Evolutionary conservation across 2,888 invertebrate species (phyloP), one percentile per base, ranked within the genome.

Genomic region (Buathra laborator): DNA sequence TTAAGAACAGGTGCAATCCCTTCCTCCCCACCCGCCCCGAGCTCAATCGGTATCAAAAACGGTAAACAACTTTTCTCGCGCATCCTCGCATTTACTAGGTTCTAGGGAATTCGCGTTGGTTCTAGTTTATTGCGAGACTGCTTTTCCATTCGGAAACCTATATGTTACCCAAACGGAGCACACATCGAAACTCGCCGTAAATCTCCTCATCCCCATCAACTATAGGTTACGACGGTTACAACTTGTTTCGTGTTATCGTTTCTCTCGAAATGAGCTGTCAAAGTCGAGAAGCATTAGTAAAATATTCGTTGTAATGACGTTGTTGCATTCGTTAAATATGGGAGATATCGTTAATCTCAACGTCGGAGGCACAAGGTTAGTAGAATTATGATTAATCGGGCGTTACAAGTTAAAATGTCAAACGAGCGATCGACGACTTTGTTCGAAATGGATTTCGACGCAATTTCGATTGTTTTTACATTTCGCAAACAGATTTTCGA

Each of bases 281-380:
- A 70, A 71, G 44, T 32, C 10, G n/a, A 64, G 37, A 83, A 53
- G 66, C 72, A 56, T 74, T 68, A 67, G 75, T 72, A 6, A 59
- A 48, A 53, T 64, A 48, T 24, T 19, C 19, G 29, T 62, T 80
- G 87, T 76, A 80, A 94, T 94, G 94, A 92, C 94, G 81, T 84
- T 90, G 59, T 93, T 94, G 89, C 94, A 95, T 91, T 94, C 94
- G 68, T 92, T 94, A 83, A 94, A 94, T 88, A 94, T 94, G 89
- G 95, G 96, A 86, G 97, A 97, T 95, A 98, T 99, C 89, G 96
- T 99, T 84, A 97, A 98, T 94, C 95, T 99, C 88, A 99, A 99
- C 94, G 98, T 99, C 88, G 99, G 99, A 83, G 99, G 99, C 86
- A 98, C 97, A 91, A 97, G 97, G 98, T 98, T 95, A 94, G 94